A percentile compares a stretch with the other conserved stretches of the same genome.
These are phyloP conservation scores for Heteronetta atricapilla DNA, from an alignment of 2,113 vertebrate genomes.

Conservation along the genomic window DNA sequence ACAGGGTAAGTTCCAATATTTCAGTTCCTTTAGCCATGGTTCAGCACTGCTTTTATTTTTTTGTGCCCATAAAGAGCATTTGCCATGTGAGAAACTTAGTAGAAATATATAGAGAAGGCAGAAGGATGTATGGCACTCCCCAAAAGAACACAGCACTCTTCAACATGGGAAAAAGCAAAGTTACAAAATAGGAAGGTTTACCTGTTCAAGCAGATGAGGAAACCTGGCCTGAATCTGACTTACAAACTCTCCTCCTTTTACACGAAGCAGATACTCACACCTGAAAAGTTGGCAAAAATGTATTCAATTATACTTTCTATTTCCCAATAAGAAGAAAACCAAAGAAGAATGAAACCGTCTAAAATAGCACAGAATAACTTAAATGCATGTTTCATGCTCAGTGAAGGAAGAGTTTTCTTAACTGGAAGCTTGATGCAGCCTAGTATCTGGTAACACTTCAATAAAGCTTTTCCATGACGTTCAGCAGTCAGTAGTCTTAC, in stretches of 20 bases:
- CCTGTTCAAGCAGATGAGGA: slow-evolving; percentile 96
- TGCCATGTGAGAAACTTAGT: not conserved
- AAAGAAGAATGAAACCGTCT: not conserved
- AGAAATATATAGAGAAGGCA: not conserved
- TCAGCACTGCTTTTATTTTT: not conserved
- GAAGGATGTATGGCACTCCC: not conserved
- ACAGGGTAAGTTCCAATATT: not conserved
- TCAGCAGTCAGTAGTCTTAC: not conserved
- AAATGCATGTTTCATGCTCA: not conserved
- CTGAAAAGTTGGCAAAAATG: slow-evolving; percentile 71
- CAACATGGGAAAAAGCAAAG: not conserved
- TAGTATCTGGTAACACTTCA: not conserved
- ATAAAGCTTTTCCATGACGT: not conserved
- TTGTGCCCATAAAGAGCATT: not conserved
- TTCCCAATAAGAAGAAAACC: not conserved
- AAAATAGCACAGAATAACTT: not conserved
- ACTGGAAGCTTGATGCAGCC: not conserved
- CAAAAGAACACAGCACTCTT: not conserved
- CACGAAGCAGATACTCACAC: slow-evolving; percentile 93
- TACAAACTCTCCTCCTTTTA: slow-evolving; percentile 93
- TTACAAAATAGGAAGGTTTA: slow-evolving; percentile 59
- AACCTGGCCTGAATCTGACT: slow-evolving; percentile 93
- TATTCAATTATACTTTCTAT: not conserved
- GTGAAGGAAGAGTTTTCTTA: not conserved
- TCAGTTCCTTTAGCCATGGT: not conserved